Conservation (phyloP, 1,140 invertebrate genomes). For the Schmidtea mediterranea region DNA sequence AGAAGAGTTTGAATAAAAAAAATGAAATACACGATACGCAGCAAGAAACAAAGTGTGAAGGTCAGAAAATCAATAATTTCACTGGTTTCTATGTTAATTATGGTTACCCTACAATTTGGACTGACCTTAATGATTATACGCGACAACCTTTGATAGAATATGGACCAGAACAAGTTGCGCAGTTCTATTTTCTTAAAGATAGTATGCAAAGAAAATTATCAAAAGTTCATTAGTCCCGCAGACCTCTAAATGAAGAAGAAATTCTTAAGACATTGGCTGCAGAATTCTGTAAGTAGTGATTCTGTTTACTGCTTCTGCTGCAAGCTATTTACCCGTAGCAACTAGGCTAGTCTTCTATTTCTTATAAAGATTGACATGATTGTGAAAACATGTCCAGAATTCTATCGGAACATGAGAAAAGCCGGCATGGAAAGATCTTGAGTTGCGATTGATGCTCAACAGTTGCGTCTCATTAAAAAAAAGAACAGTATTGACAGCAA, state of each 20-base stretch:
- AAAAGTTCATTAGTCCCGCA: neutral
- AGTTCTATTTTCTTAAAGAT: conserved; percentile 2
- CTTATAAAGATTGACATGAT: no score
- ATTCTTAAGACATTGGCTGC: conserved; percentile 2
- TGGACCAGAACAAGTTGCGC: conserved; percentile 2
- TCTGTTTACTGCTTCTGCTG: conserved; percentile 1
- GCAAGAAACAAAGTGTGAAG: conserved; percentile 3
- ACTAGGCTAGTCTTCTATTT: no score
- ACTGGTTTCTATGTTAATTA: conserved; percentile 1
- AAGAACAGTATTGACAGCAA: no score
- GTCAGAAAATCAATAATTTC: neutral
- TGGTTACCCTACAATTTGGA: neutral
- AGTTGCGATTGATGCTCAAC: no score
- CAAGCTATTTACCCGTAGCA: no score
- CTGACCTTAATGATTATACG: neutral
- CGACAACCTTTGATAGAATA: conserved; percentile 3
- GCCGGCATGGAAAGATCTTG: no score
- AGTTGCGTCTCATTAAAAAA: no score
- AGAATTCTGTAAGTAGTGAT: conserved; percentile 4
- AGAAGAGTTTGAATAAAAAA: conserved; percentile 2
- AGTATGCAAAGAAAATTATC: conserved; percentile 1
- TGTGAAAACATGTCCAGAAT: no score
- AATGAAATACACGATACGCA: neutral
- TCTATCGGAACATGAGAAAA: no score
- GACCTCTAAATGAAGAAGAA: conserved; percentile 2